These are phyloP conservation scores for western clawed frog (Xenopus tropicalis) DNA, from an alignment of 2,113 vertebrate genomes.

Conservation along the genomic window DNA sequence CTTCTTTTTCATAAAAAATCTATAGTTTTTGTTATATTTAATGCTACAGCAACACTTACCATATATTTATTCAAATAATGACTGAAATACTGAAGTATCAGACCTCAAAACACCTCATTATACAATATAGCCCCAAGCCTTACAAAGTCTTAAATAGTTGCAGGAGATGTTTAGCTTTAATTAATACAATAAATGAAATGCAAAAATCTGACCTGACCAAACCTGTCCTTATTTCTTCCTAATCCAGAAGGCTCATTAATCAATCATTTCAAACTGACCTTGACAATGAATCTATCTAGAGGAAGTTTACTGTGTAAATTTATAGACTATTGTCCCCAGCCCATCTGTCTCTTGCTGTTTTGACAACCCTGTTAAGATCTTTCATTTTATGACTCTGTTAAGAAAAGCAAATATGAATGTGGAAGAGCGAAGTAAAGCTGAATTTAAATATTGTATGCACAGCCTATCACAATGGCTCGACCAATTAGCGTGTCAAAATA, in stretches of 20 bases:
- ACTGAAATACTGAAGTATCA: too few species aligned
- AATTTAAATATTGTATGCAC: not conserved
- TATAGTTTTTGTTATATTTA: too few species aligned
- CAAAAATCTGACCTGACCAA: slow-evolving; percentile 61
- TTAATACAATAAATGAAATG: slow-evolving; percentile 67
- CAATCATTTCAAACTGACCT: slow-evolving; percentile 70
- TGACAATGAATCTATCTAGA: slow-evolving; percentile 75
- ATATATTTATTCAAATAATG: too few species aligned
- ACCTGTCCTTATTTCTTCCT: slow-evolving; percentile 52
- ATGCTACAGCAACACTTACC: too few species aligned
- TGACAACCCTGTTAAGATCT: slow-evolving; percentile 49
- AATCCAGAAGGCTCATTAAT: slow-evolving; percentile 76
- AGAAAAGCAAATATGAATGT: slow-evolving; percentile 14
- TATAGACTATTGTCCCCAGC: slow-evolving; percentile 57
- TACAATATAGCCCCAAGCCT: not conserved
- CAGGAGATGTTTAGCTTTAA: not conserved
- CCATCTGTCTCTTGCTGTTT: slow-evolving; percentile 50
- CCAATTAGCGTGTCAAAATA: not conserved
- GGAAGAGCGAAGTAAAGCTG: not conserved
- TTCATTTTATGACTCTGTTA: slow-evolving; percentile 25
- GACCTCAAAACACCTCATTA: too few species aligned
- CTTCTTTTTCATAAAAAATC: too few species aligned
- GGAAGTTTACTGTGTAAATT: slow-evolving; percentile 62
- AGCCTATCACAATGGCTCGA: not conserved
- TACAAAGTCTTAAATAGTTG: not conserved